A percentile compares a stretch with the other conserved stretches of the same genome.
phyloP scores from a whole-genome alignment of 2,888 invertebrate genomes.

The Melikaiella ostensackeni region DNA sequence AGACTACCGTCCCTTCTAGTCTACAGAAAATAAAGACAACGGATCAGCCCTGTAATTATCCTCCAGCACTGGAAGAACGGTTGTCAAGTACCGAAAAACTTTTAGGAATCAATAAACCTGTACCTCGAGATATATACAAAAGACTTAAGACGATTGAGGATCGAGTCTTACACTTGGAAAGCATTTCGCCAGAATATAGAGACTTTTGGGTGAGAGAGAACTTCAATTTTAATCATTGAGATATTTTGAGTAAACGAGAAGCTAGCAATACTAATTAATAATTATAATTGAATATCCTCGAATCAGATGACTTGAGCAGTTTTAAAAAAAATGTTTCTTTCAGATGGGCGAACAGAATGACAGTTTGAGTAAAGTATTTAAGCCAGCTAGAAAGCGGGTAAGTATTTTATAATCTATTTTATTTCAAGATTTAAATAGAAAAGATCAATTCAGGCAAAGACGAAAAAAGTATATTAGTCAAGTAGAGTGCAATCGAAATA shows the following conservation, averaged over 20 bases:
- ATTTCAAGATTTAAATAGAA: not conserved
- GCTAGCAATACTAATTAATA: not conserved
- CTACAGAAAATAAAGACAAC: conserved; percentile 50
- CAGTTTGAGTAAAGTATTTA: conserved; percentile 38
- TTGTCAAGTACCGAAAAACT: conserved; percentile 83
- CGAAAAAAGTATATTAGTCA: not conserved
- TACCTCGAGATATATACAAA: conserved; percentile 82
- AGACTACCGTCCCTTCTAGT: conserved; percentile 75
- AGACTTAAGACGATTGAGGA: conserved; percentile 87
- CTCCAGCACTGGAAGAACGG: conserved; percentile 83
- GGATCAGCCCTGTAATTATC: conserved; percentile 61
- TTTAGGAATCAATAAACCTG: conserved; percentile 79
- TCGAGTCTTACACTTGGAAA: conserved; percentile 84
- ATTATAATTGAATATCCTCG: not conserved
- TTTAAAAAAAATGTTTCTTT: not conserved
- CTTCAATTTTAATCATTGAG: not conserved
- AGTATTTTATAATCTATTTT: conserved; percentile 45
- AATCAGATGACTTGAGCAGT: not conserved
- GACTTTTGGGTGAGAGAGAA: conserved; percentile 81
- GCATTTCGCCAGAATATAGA: conserved; percentile 89
- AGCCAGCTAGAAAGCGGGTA: conserved; percentile 67
- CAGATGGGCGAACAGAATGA: conserved; percentile 11
- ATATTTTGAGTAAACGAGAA: not conserved
- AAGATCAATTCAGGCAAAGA: not conserved
- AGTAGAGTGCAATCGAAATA: too few species aligned